A percentile compares a stretch with the other conserved stretches of the same genome.
These are phyloP conservation scores for Tineola bisselliella DNA, from an alignment of 2,888 invertebrate species.

Conservation along the genomic window DNA sequence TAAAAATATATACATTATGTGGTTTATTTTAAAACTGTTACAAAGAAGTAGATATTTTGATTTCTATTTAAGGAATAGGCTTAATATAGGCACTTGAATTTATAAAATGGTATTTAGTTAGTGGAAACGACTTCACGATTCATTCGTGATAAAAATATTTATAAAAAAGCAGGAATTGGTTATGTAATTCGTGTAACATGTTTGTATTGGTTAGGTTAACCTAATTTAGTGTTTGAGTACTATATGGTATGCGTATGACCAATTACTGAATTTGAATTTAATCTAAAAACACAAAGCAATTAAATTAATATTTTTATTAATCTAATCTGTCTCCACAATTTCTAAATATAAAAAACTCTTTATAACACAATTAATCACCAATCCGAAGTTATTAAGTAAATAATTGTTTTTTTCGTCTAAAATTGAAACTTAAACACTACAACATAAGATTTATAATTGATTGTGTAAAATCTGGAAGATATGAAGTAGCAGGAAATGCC, in stretches of 20 bases:
- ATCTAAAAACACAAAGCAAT: background rate
- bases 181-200: too few species aligned
- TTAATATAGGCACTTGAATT: too few species aligned
- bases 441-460: background rate
- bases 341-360: slow-evolving; percentile 31
- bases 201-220: too few species aligned
- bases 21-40: background rate
- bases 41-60: too few species aligned
- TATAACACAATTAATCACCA: slow-evolving; percentile 63
- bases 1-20: background rate
- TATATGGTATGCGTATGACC: too few species aligned
- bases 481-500: slow-evolving; percentile 60
- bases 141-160: too few species aligned
- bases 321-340: background rate
- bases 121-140: too few species aligned
- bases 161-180: too few species aligned
- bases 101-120: too few species aligned
- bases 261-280: too few species aligned
- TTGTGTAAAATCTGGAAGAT: background rate
- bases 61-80: too few species aligned
- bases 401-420: background rate
- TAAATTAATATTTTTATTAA: slow-evolving; percentile 1
- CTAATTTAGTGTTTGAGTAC: too few species aligned
- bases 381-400: slow-evolving; percentile 27
- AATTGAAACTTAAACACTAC: background rate